These are phyloP conservation scores for Aphis gossypii DNA, from an alignment of 1,140 invertebrate species.

Conservation along the genomic window DNA sequence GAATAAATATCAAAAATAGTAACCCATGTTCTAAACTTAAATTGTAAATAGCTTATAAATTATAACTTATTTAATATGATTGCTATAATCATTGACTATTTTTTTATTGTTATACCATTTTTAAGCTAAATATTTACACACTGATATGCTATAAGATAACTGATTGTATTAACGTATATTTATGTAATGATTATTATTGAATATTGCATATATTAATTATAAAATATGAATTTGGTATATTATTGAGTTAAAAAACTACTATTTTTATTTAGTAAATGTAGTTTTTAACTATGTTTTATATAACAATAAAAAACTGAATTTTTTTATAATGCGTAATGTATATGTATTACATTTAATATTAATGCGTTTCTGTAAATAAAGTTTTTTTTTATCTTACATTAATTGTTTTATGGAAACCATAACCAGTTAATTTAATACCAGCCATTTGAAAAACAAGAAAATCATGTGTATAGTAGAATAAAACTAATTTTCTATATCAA, in stretches of 20 bases:
- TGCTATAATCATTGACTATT: background rate
- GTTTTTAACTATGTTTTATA: background rate
- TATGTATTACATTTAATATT: background rate
- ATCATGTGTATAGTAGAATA: too few species aligned
- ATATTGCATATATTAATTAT: background rate
- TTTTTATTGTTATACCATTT: conserved; percentile 12
- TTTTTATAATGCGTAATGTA: too few species aligned
- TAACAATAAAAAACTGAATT: background rate
- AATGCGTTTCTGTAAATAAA: background rate
- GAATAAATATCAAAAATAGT: background rate
- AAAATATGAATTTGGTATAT: background rate
- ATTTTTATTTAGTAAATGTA: background rate
- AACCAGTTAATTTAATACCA: too few species aligned
- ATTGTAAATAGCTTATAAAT: background rate
- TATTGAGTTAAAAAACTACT: background rate
- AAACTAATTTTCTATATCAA: too few species aligned
- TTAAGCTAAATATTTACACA: background rate
- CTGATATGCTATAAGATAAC: background rate
- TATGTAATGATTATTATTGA: background rate
- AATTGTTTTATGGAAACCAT: background rate
- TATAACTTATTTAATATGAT: background rate
- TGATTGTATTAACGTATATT: background rate
- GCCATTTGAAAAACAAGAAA: background rate
- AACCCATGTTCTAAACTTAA: background rate
- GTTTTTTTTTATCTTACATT: background rate